phyloP scores from a whole-genome alignment of 2,888 invertebrate genomes.

The Neuroscelio doddi region DNA sequence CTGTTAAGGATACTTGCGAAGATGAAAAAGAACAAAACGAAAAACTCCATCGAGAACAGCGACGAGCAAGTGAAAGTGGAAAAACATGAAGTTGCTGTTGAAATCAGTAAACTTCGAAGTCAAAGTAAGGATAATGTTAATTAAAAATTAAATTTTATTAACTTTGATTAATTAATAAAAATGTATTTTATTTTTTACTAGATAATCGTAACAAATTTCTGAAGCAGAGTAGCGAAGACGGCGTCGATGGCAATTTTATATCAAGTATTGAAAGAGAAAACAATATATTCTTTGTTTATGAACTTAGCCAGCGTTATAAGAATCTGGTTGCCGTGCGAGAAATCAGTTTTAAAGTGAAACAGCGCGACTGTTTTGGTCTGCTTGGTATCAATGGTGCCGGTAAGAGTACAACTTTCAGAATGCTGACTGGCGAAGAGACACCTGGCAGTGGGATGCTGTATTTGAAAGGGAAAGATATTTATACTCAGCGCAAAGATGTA shows the following conservation, averaged over 20 bases:
- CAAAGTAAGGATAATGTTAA: constrained; percentile 37
- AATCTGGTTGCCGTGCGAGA: constrained; percentile 86
- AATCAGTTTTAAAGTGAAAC: constrained; percentile 79
- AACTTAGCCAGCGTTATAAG: constrained; percentile 84
- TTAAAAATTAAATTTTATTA: no score
- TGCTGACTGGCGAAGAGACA: constrained; percentile 88
- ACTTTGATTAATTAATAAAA: no score
- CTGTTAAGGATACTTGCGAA: constrained; percentile 26
- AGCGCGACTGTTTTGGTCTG: constrained; percentile 86
- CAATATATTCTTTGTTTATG: constrained; percentile 75
- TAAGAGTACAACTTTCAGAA: constrained; percentile 91
- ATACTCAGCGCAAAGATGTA: constrained; percentile 53
- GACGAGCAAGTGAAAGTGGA: constrained; percentile 65
- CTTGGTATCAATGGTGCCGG: constrained; percentile 91
- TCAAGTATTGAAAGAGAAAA: constrained; percentile 46
- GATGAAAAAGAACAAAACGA: constrained; percentile 23
- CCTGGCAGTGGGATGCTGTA: constrained; percentile 62
- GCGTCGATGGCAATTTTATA: constrained; percentile 38
- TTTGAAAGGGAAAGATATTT: constrained; percentile 56
- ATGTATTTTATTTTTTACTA: constrained; percentile 1
- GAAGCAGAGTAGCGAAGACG: constrained; percentile 19
- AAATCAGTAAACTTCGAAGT: constrained; percentile 53
- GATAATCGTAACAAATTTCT: constrained; percentile 17
- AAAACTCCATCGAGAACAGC: constrained; percentile 52
- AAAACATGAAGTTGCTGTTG: constrained; percentile 56